phyloP scores from a whole-genome alignment of 2,888 invertebrate genomes.

The Rhimphoctona megacephalus region DNA sequence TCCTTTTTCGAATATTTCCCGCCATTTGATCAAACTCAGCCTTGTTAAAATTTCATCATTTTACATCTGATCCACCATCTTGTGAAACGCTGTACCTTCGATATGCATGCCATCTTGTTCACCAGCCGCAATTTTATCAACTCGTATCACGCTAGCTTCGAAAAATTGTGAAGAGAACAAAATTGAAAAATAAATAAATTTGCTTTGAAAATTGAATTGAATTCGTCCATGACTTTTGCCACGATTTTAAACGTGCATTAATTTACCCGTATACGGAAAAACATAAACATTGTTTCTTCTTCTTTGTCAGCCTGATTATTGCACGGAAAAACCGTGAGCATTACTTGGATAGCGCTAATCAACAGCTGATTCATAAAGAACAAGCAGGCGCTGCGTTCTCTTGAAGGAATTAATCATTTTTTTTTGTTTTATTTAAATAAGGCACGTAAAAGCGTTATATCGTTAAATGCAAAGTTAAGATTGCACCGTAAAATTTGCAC shows the following conservation, averaged over 20 bases:
- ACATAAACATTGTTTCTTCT: background rate
- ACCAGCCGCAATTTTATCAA: background rate
- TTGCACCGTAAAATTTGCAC: background rate
- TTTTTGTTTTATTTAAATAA: background rate
- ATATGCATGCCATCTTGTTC: no score
- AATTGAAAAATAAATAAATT: background rate
- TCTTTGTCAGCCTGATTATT: background rate
- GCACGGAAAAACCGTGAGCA: background rate
- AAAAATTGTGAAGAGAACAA: background rate
- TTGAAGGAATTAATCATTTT: background rate
- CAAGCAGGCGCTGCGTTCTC: background rate
- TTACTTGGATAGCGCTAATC: background rate
- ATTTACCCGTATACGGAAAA: background rate
- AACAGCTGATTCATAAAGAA: slow-evolving; percentile 4
- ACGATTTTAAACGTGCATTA: background rate
- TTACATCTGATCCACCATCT: background rate
- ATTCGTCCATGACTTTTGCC: background rate
- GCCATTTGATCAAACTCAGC: background rate
- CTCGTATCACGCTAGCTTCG: background rate
- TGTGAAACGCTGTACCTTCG: background rate
- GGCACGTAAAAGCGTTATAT: background rate
- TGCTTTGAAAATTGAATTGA: background rate
- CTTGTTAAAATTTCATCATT: no score
- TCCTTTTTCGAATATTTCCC: background rate
- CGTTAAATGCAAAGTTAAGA: background rate